phyloP scores from a whole-genome alignment of 2,113 vertebrate genomes.

The Nibea coibor region DNA sequence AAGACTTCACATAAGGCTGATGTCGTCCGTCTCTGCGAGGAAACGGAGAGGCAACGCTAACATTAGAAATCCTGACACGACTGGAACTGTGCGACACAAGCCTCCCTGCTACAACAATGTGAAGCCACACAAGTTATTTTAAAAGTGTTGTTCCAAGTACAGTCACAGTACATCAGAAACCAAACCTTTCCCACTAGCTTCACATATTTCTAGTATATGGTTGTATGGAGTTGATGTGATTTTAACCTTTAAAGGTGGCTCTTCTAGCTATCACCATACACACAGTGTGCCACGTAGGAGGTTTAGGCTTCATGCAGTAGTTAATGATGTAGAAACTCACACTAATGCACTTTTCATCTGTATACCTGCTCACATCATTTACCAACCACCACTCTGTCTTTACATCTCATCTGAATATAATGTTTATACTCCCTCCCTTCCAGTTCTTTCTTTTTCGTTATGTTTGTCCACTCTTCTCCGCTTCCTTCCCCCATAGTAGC shows the following conservation, averaged over 20 bases:
- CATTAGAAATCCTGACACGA: slow-evolving; percentile 19
- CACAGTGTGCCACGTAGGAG: slow-evolving; percentile 9
- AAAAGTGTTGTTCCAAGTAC: slow-evolving; percentile 10
- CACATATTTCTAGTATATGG: slow-evolving; percentile 29
- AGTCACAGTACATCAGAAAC: neutral
- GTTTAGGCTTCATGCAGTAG: slow-evolving; percentile 33
- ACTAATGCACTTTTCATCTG: slow-evolving; percentile 54
- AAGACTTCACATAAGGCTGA: slow-evolving; percentile 88
- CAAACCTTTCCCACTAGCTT: slow-evolving; percentile 19
- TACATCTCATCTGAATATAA: slow-evolving; percentile 12
- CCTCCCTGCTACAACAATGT: slow-evolving; percentile 41
- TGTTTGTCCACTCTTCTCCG: neutral
- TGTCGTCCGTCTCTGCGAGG: neutral
- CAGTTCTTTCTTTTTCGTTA: neutral
- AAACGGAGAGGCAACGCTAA: neutral
- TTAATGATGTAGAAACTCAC: slow-evolving; percentile 63
- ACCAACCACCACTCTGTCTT: slow-evolving; percentile 17
- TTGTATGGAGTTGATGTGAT: slow-evolving; percentile 31
- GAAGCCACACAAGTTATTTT: slow-evolving; percentile 21
- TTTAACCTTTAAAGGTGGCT: slow-evolving; percentile 23
- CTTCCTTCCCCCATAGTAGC: neutral
- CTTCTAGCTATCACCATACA: slow-evolving; percentile 2
- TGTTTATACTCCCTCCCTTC: neutral
- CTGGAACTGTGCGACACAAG: slow-evolving; percentile 34
- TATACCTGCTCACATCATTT: slow-evolving; percentile 35